Evolutionary conservation across 1,140 invertebrate species (phyloP).

Genomic region (Aphidius gifuensis): DNA sequence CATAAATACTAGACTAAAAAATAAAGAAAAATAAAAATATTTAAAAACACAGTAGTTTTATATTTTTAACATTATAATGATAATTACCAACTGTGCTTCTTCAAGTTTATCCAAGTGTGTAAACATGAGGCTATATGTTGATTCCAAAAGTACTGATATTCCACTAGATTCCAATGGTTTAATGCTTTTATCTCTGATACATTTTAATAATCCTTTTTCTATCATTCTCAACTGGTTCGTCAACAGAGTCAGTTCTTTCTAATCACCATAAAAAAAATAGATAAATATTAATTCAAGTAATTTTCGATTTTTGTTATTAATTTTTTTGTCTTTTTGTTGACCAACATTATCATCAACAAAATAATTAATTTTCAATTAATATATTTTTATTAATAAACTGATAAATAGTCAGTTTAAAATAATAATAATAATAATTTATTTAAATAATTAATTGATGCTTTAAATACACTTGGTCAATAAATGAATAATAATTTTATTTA

Average conservation of each 20-base stretch:
- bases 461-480: no score
- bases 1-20: not conserved
- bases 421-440: no score
- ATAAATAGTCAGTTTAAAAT: no score
- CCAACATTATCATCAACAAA: no score
- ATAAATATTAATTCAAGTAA: not conserved
- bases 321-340: no score
- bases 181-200: conserved; percentile 37
- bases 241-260: conserved; percentile 41
- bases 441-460: no score
- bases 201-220: conserved; percentile 40
- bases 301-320: no score
- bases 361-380: no score
- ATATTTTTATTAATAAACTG: no score
- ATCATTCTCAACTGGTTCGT: conserved; percentile 44
- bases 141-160: conserved; percentile 39
- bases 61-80: not conserved
- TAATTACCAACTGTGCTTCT: conserved; percentile 38
- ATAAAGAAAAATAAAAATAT: not conserved
- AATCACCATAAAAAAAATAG: no score
- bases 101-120: conserved; percentile 36
- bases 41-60: no score
- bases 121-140: conserved; percentile 35
- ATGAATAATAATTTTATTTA: no score
- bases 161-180: conserved; percentile 36